Percentiles rank a stretch among this genome's conserved stretches.
phyloP scores from a whole-genome alignment of 1,140 invertebrate species.

The Drosophila teissieri region DNA sequence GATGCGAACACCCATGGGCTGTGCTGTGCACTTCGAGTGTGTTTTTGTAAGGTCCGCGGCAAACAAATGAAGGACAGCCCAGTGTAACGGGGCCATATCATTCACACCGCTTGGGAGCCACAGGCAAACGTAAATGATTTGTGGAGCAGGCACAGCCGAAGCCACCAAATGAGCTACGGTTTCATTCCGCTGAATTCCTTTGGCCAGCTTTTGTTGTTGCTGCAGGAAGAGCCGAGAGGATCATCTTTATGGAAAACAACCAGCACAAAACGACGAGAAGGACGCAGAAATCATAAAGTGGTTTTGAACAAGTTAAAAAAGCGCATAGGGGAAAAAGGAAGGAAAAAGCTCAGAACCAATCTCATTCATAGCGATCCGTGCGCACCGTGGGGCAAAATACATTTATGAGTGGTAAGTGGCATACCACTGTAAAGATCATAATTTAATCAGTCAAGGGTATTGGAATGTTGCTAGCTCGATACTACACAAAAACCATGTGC shows the following conservation, averaged over 20 bases:
- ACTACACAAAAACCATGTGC: not conserved
- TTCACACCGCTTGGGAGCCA: slow-evolving; percentile 34
- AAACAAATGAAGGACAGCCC: slow-evolving; percentile 32
- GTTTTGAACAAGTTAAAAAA: slow-evolving; percentile 80
- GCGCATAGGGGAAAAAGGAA: slow-evolving; percentile 43
- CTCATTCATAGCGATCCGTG: slow-evolving; percentile 62
- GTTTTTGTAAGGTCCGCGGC: slow-evolving; percentile 42
- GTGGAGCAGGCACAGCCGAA: slow-evolving; percentile 28
- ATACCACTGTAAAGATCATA: not conserved
- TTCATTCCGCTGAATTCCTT: slow-evolving; percentile 76
- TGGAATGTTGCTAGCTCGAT: no score
- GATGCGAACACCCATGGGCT: slow-evolving; percentile 54
- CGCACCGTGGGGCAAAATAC: slow-evolving; percentile 38
- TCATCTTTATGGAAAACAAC: slow-evolving; percentile 72
- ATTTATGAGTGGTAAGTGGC: not conserved
- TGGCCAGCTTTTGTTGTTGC: slow-evolving; percentile 66
- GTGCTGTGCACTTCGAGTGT: slow-evolving; percentile 31
- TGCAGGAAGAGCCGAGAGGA: slow-evolving; percentile 62
- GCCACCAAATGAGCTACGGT: slow-evolving; percentile 78
- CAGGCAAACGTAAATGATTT: slow-evolving; percentile 58
- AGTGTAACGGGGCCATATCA: slow-evolving; percentile 46
- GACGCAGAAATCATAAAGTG: slow-evolving; percentile 81
- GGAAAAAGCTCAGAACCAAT: slow-evolving; percentile 43
- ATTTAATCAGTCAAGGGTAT: no score
- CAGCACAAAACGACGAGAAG: slow-evolving; percentile 47